These are phyloP conservation scores for Tretioscincus oriximinensis DNA, from an alignment of 2,113 vertebrate species.

Conservation along the genomic window DNA sequence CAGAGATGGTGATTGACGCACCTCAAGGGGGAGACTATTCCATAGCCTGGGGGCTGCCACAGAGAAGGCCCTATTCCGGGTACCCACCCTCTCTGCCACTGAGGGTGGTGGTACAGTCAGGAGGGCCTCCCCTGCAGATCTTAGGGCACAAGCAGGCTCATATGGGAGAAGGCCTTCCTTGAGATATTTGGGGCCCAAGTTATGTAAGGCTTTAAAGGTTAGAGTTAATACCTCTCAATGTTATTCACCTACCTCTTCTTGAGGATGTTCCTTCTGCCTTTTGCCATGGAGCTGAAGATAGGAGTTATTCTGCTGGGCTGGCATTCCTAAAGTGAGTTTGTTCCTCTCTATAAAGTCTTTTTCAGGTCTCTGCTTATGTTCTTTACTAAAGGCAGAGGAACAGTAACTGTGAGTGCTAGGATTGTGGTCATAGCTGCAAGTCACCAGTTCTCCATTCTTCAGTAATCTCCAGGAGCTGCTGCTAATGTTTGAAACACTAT, in stretches of 20 bases:
- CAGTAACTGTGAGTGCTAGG: conserved; percentile 22
- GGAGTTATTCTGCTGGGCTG: conserved; percentile 64
- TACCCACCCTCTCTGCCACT: too few relatives aligned
- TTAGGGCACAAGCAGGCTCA: too few relatives aligned
- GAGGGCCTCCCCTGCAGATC: too few relatives aligned
- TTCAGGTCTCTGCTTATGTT: conserved; percentile 35
- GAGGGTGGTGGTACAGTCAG: too few relatives aligned
- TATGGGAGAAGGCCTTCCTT: too few relatives aligned
- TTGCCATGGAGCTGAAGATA: conserved; percentile 77
- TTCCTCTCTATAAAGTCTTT: conserved; percentile 83
- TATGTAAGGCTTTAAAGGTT: too few relatives aligned
- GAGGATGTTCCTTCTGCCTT: conserved; percentile 58
- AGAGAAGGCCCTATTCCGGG: too few relatives aligned
- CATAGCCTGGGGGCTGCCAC: too few relatives aligned
- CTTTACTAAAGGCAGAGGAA: conserved; percentile 22
- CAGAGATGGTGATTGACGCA: too few relatives aligned
- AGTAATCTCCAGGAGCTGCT: not conserved
- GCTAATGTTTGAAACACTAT: not conserved
- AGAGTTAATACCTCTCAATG: too few relatives aligned
- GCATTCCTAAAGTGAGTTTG: conserved; percentile 82
- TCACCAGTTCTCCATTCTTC: not conserved
- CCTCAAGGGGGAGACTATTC: too few relatives aligned
- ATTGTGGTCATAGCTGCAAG: conserved; percentile 1
- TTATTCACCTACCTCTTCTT: conserved; percentile 70
- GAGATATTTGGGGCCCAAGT: too few relatives aligned